These are phyloP conservation scores for Drosophila neoperkinsi DNA, from an alignment of 2,888 invertebrate genomes.

Conservation along the genomic window DNA sequence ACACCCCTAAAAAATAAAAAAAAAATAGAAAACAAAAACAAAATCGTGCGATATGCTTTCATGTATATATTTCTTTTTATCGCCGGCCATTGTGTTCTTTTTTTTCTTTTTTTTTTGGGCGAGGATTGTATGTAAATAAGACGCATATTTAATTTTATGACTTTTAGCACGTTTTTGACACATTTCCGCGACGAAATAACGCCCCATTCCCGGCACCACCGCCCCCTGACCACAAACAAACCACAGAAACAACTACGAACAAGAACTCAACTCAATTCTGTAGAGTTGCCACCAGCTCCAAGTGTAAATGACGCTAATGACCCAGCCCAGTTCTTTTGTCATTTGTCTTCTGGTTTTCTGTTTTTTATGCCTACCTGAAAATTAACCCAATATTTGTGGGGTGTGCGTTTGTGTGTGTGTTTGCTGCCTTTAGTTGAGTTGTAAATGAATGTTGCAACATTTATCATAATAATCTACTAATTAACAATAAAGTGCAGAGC, in stretches of 20 bases:
- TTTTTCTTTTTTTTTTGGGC: conserved; percentile 5
- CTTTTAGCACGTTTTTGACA: conserved; percentile 82
- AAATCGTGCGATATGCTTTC: conserved; percentile 28
- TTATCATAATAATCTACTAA: conserved; percentile 58
- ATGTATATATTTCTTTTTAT: conserved; percentile 53
- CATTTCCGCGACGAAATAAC: conserved; percentile 72
- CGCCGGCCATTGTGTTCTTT: conserved; percentile 43
- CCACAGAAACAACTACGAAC: not conserved
- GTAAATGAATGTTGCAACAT: conserved; percentile 77
- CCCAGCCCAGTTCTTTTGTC: conserved; percentile 72
- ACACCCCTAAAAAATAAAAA: not conserved
- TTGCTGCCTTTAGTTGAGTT: conserved; percentile 59
- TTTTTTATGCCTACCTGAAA: conserved; percentile 14
- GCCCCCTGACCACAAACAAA: not conserved
- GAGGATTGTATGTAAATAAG: conserved; percentile 73
- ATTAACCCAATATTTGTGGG: conserved; percentile 32
- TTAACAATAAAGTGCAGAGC: conserved; percentile 38
- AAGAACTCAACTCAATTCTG: conserved; percentile 2
- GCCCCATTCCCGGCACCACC: not conserved
- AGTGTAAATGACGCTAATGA: conserved; percentile 82
- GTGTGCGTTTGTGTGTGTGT: conserved; percentile 9
- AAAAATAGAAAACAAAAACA: not conserved
- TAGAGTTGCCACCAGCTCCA: conserved; percentile 43
- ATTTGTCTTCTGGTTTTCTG: conserved; percentile 58
- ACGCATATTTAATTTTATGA: conserved; percentile 81